phyloP scores from a whole-genome alignment of 2,113 vertebrate genomes.

The Hippocampus barbouri region DNA sequence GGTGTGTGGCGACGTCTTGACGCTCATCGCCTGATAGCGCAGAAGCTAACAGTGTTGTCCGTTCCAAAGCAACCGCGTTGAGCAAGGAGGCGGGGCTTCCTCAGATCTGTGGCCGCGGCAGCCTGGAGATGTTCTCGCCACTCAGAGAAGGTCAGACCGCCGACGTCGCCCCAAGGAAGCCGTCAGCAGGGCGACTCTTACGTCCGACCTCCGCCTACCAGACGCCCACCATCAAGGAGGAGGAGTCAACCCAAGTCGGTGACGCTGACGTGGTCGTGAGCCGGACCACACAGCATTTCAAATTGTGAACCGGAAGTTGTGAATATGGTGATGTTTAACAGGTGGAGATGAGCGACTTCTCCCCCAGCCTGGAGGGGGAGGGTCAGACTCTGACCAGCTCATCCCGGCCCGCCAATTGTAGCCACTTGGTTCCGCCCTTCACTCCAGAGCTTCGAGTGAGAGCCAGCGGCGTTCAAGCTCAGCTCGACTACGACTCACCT shows the following conservation, averaged over 20 bases:
- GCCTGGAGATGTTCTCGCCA: constrained; percentile 66
- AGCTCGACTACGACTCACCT: constrained; percentile 71
- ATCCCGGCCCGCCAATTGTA: constrained; percentile 43
- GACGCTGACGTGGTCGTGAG: constrained; percentile 41
- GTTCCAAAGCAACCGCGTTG: constrained; percentile 41
- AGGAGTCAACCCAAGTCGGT: constrained; percentile 58
- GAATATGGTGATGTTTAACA: not conserved
- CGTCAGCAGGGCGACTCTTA: constrained; percentile 63
- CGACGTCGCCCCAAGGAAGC: constrained; percentile 64
- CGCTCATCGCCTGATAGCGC: too few relatives aligned
- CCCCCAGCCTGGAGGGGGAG: constrained; percentile 38
- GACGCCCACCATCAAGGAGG: constrained; percentile 79
- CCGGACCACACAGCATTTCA: not conserved
- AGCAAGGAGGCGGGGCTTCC: constrained; percentile 44
- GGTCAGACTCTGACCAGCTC: constrained; percentile 34
- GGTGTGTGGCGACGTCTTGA: constrained; percentile 5
- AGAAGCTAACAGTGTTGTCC: not conserved
- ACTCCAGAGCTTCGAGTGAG: constrained; percentile 75
- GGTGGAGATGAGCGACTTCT: not conserved
- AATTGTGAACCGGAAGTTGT: not conserved
- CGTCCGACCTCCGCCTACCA: constrained; percentile 74
- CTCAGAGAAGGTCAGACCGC: constrained; percentile 64
- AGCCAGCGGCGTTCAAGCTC: constrained; percentile 70
- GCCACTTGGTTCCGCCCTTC: constrained; percentile 39
- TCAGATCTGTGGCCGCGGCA: constrained; percentile 28